phyloP scores from a whole-genome alignment of 2,888 invertebrate genomes.

The Atherix ibis region DNA sequence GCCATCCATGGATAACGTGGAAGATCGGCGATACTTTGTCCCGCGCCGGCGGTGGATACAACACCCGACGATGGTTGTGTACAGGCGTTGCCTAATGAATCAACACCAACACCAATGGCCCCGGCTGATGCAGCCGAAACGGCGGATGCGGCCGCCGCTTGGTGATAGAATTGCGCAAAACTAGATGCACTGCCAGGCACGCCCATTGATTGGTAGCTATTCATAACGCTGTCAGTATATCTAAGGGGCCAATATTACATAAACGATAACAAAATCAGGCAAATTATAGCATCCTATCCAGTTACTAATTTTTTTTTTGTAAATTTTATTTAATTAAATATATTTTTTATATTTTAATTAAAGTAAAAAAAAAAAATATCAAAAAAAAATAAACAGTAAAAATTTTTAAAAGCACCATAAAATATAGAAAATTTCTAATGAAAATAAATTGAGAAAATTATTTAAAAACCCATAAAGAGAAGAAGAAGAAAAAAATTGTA shows the following conservation, averaged over 20 bases:
- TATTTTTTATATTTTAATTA: no score
- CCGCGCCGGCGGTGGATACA: slow-evolving; percentile 42
- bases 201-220: slow-evolving; percentile 34
- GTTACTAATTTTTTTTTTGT: no score
- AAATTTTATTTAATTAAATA: no score
- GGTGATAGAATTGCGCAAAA: slow-evolving; percentile 79
- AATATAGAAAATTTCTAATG: no score
- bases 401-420: no score
- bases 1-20: slow-evolving; percentile 95
- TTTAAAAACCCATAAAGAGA: no score
- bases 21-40: slow-evolving; percentile 80
- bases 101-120: slow-evolving; percentile 51
- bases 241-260: slow-evolving; percentile 14
- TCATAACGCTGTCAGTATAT: slow-evolving; percentile 34
- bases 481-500: no score
- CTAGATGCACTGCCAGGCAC: slow-evolving; percentile 34
- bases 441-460: no score
- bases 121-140: slow-evolving; percentile 62
- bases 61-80: slow-evolving; percentile 50
- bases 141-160: slow-evolving; percentile 48
- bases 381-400: no score
- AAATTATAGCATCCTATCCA: no score
- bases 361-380: no score
- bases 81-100: slow-evolving; percentile 70
- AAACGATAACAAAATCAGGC: not conserved